A percentile compares a stretch with the other conserved stretches of the same genome.
Evolutionary conservation across 2,113 vertebrate genomes (phyloP).

Genomic region (Varanus salvator): DNA sequence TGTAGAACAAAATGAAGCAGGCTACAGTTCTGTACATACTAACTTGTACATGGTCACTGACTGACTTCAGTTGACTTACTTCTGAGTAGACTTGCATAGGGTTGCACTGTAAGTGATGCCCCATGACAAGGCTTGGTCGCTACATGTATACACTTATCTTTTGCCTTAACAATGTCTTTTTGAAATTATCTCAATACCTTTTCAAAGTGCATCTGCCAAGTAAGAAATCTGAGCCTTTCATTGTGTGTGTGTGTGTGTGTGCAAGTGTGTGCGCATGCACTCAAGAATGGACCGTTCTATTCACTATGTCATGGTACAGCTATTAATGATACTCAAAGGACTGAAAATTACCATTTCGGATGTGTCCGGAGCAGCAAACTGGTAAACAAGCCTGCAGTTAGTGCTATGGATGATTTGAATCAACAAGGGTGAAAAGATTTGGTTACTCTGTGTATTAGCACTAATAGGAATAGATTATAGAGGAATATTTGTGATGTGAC

Average conservation of each 20-base stretch:
- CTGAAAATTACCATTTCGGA: slow-evolving; percentile 92
- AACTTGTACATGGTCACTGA: neutral
- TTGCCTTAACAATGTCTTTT: slow-evolving; percentile 3
- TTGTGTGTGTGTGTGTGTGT: slow-evolving; percentile 62
- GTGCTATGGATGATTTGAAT: slow-evolving; percentile 98
- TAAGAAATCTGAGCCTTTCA: slow-evolving; percentile 70
- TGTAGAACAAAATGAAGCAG: neutral
- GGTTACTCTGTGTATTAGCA: slow-evolving; percentile 99
- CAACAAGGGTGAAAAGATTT: slow-evolving; percentile 99
- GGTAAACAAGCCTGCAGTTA: slow-evolving; percentile 98
- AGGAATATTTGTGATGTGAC: slow-evolving; percentile 99
- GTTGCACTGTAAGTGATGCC: neutral
- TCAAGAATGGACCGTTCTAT: slow-evolving; percentile 84
- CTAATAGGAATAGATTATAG: slow-evolving; percentile 99
- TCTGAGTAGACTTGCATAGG: neutral
- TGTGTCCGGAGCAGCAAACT: slow-evolving; percentile 94
- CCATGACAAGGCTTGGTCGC: neutral
- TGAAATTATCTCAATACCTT: slow-evolving; percentile 70
- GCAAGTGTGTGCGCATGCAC: slow-evolving; percentile 21
- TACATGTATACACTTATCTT: slow-evolving; percentile 1
- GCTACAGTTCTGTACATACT: neutral
- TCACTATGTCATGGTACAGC: slow-evolving; percentile 84
- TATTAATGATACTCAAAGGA: slow-evolving; percentile 93
- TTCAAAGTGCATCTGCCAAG: slow-evolving; percentile 63
- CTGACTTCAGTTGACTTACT: neutral